Evolutionary conservation across 2,113 vertebrate species (phyloP), one percentile per base, ranked within the genome.

Genomic region (Myrmophylax atrothorax): DNA sequence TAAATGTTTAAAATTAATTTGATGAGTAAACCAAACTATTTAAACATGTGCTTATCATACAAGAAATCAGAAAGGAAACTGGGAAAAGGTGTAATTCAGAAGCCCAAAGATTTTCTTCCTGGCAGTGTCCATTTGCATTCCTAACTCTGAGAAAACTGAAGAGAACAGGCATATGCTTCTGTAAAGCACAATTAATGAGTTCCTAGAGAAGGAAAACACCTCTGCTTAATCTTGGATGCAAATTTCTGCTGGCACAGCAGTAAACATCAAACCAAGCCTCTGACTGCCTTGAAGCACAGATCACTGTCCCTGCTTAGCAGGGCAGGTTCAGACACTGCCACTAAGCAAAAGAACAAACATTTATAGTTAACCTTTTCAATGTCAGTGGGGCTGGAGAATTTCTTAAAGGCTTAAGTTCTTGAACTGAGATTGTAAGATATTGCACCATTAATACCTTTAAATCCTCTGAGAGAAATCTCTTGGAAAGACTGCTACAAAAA

Each of bases 371-470:
- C 93, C 93, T 97, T 94, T 97, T 70, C 87, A 95, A 92, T 95
- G 94, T 94, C 93, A 86, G 84, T 6, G 44, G 50, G 79, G 87
- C 91, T 83, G 87, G 42, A 90, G 81, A 84, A 68, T 95, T 83
- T 94, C 80, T 95, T 92, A 94, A 90, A 96, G 81, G 89, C 92
- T 97, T 95, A 97, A 96, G 93, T 70, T 72, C 88, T 94, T 94
- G 77, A 92, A 81, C 55, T n/a, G 96, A 95, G 95, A 82, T 11
- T 67, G 87, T 74, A 79, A 95, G 78, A 84, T 90, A 89, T 89
- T 97, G 83, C 72, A 92, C 55, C 78, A 68, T 74, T 96, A 96
- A 93, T 84, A 95, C 62, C 87, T 89, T 55, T 62, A 95, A 97
- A 97, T 80, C 73, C 80, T 52, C 80, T 86, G 70, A 62, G 81